Evolutionary conservation across 2,888 invertebrate species (phyloP), one percentile per base, ranked within the genome.

Genomic region (Digitonthophagus gazella): DNA sequence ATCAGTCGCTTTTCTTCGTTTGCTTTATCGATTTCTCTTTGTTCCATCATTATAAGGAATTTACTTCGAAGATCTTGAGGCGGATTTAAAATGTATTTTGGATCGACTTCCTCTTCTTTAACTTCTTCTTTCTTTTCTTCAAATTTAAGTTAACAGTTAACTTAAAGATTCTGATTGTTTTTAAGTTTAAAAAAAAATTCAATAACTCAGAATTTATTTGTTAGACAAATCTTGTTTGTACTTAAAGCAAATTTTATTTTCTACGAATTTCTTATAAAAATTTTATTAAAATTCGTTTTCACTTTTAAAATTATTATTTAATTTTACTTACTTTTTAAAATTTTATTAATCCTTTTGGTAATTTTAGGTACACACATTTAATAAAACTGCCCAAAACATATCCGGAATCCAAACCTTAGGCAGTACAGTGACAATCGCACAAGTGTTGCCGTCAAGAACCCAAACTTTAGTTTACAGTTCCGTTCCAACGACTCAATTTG

Each of bases 1-100:
- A 75, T 71, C 15, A 75, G 72, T 15, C 78, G 76, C 44, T 78
- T 72, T 69, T 81, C 80, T 1, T 76, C 81, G 69, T 82, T 79
- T 20, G 79, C 77, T 71, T 81, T 80, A 57, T 83, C 80, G 2
- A 78, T 74, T 75, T 83, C 83, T 55, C 85, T 80, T 74, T 85
- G 84, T 67, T 85, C 85, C 80, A 88, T 83, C 74, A 86, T 85
- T 63, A 85, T 77, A 1, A 87, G 79, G 74, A 89, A 86, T 76
- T 87, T 84, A 76, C 89, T 90, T 16, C 80, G 77, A 71, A 90
- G 80, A 75, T 88, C 86, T 5, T 85, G 84, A 3, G 86, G 84
- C 6, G 84, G 81, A 70, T 84, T 84, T 58, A 89, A 77, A 44
- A 80, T 79, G 72, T 90, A 89, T 74, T 85, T 86, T 2, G 78